phyloP scores from a whole-genome alignment of 2,888 invertebrate species.

The Drosophila barbarae region DNA sequence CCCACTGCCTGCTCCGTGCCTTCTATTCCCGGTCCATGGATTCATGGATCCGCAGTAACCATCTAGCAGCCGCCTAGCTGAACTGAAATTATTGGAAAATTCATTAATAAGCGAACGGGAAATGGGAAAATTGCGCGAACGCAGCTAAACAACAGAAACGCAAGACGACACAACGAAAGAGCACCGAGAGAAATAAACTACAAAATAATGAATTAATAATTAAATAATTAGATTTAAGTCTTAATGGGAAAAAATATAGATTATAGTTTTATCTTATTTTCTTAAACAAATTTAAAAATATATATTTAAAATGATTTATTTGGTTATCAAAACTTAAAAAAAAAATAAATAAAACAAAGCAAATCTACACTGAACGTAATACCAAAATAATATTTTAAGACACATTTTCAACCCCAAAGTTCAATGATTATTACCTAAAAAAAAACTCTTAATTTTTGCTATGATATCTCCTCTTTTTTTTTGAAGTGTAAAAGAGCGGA shows the following conservation, averaged over 20 bases:
- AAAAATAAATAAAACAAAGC: too few relatives aligned
- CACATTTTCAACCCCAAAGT: too few relatives aligned
- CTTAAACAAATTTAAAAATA: too few relatives aligned
- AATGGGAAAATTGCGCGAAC: slow-evolving; percentile 52
- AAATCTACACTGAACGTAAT: too few relatives aligned
- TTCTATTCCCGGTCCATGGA: slow-evolving; percentile 1
- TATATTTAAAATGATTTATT: too few relatives aligned
- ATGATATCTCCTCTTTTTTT: not conserved
- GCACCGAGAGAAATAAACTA: slow-evolving; percentile 1
- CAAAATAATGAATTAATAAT: too few relatives aligned
- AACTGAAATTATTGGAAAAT: slow-evolving; percentile 63
- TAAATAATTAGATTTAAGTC: too few relatives aligned
- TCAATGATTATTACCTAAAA: not conserved
- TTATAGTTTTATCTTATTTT: not conserved
- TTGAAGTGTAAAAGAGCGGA: slow-evolving; percentile 3
- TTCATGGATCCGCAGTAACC: slow-evolving; percentile 4
- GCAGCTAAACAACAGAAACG: slow-evolving; percentile 43
- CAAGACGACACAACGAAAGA: slow-evolving; percentile 4
- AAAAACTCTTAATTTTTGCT: too few relatives aligned
- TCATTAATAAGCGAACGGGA: slow-evolving; percentile 63
- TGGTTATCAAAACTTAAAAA: too few relatives aligned
- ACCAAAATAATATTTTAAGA: too few relatives aligned
- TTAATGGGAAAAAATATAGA: not conserved
- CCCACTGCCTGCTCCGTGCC: not conserved
- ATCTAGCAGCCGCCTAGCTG: slow-evolving; percentile 20